Base-by-base conservation (phyloP, 2,797 vertebrate genomes). In the Prionace glauca region DNA sequence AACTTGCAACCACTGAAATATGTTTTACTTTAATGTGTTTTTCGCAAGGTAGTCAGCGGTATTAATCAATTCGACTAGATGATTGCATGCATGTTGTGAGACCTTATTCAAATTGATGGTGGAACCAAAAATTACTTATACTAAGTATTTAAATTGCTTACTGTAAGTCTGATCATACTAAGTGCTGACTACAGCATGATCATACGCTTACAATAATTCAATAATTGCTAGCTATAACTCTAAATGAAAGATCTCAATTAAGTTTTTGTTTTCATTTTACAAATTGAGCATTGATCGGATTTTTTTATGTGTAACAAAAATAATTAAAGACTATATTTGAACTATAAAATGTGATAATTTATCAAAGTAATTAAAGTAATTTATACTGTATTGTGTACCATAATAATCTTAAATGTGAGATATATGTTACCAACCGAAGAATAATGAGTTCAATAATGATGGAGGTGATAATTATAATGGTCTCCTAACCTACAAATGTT, bases 371-470 rank as follows among this genome's bases (percentile, higher is more conserved):
- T 90, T 90, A 90, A 90, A 90, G 56, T 62, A 95, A 95, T 95
- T 77, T 60, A 95, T 74, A 74, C 26, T 95, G 71, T 45, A 74
- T 56, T 72, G 67, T 94, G 14, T 74, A 72, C 69, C 50, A 74
- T 77, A 50, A 95, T 77, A 95, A 56, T 77, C 93, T 71, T 77
- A 95, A 95, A 95, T 95, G 67, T 94, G 69, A 72, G 69, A 74
- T 94, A 90, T 98, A 97, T 97, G 97, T 97, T 97, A 98, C 97
- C 98, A 98, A 98, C 98, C 98, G 97, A 98, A 98, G 98, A 98
- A 98, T 98, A 98, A 98, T 98, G 97, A 98, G 98, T 98, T 98
- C 98, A 97, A 98, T 98, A 98, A 98, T 98, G 98, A 98, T 98
- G 98, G 97, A 97, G 96, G 97, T 98, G 97, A 98, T 98, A 98